phyloP scores from a whole-genome alignment of 2,888 invertebrate species.

The Acanthacorydalis orientalis region DNA sequence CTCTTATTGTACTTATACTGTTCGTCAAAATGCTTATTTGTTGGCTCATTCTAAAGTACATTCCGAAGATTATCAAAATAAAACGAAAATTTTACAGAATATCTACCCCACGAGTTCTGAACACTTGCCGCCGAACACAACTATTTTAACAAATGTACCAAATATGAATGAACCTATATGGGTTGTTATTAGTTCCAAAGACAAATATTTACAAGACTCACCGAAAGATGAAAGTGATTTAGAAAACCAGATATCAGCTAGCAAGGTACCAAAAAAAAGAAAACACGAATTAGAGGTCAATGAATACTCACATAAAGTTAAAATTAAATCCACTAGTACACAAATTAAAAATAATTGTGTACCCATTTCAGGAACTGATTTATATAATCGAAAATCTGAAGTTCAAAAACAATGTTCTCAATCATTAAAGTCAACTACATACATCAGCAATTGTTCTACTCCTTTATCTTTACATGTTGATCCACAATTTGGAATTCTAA shows the following conservation, averaged over 20 bases:
- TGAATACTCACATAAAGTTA: conserved; percentile 21
- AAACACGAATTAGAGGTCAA: conserved; percentile 38
- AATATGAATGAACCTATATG: conserved; percentile 23
- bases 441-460: neutral
- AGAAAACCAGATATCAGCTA: conserved; percentile 8
- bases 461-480: conserved; percentile 33
- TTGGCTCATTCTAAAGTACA: conserved; percentile 56
- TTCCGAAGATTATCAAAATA: conserved; percentile 60
- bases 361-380: conserved; percentile 46
- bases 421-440: conserved; percentile 1
- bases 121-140: conserved; percentile 43
- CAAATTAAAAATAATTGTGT: conserved; percentile 21
- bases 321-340: conserved; percentile 15
- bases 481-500: conserved; percentile 47
- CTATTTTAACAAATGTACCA: conserved; percentile 26
- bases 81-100: conserved; percentile 49
- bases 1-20: conserved; percentile 60
- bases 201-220: conserved; percentile 15
- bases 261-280: conserved; percentile 18
- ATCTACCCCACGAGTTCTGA: conserved; percentile 45
- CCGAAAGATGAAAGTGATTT: conserved; percentile 11
- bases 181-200: conserved; percentile 23
- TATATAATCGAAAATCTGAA: conserved; percentile 45
- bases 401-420: conserved; percentile 22
- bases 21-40: conserved; percentile 50